Evolutionary conservation across 2,888 invertebrate genomes (phyloP).

Genomic region (Lucinisca nassula): DNA sequence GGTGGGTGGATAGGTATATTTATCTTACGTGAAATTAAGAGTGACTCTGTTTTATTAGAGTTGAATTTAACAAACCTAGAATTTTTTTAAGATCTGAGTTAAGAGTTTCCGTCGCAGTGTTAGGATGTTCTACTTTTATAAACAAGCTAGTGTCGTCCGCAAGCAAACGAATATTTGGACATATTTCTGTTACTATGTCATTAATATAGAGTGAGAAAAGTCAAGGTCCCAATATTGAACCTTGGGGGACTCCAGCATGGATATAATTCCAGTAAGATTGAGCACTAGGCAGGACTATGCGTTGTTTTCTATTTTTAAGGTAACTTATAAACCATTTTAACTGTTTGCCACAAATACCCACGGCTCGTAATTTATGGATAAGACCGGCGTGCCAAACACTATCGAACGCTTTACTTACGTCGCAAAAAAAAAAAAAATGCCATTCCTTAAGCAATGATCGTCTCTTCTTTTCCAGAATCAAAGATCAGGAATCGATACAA

Average conservation of each 20-base stretch:
- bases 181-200: constrained; percentile 21
- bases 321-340: not conserved
- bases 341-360: not conserved
- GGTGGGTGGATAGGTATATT: too few relatives aligned
- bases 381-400: constrained; percentile 2
- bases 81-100: constrained; percentile 2
- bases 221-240: not conserved
- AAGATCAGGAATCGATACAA: not conserved
- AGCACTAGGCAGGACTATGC: not conserved
- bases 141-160: constrained; percentile 33
- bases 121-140: not conserved
- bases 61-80: constrained; percentile 39
- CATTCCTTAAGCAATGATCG: too few relatives aligned
- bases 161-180: constrained; percentile 13
- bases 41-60: constrained; percentile 21
- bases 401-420: not conserved
- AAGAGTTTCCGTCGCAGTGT: not conserved
- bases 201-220: constrained; percentile 4
- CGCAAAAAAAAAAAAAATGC: too few relatives aligned
- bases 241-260: constrained; percentile 11
- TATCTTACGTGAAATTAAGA: not conserved
- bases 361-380: not conserved
- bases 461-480: not conserved
- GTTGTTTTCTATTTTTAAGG: not conserved
- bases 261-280: not conserved